phyloP scores from a whole-genome alignment of 2,888 invertebrate species.

The Ophonus ardosiacus region DNA sequence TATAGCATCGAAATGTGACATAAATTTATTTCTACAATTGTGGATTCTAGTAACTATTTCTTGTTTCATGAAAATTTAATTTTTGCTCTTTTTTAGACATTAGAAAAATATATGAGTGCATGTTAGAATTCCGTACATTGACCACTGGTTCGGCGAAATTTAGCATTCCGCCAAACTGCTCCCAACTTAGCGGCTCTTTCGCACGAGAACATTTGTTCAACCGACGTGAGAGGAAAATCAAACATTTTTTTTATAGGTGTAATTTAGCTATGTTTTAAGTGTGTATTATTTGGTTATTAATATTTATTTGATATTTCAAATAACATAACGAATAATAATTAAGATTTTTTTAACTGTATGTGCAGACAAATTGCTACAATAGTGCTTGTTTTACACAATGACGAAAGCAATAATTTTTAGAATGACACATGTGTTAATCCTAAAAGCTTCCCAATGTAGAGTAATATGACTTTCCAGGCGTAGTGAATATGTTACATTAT shows the following conservation, averaged over 20 bases:
- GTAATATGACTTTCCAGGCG: no score
- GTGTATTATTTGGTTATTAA: background rate
- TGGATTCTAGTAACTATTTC: background rate
- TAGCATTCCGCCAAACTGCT: conserved; percentile 35
- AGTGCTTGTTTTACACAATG: no score
- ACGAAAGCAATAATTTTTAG: no score
- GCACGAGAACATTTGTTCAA: conserved; percentile 1
- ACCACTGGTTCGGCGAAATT: conserved; percentile 3
- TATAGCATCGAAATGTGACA: no score
- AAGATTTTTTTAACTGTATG: background rate
- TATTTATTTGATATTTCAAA: background rate
- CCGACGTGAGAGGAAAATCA: background rate
- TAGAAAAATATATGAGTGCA: conserved; percentile 2
- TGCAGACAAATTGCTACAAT: no score
- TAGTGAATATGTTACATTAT: no score
- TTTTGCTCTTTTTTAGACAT: background rate
- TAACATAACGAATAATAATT: background rate
- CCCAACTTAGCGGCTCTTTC: conserved; percentile 32
- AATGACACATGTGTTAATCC: no score
- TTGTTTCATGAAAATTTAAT: background rate
- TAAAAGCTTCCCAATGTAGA: no score
- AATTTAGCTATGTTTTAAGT: conserved; percentile 5
- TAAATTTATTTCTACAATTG: no score
- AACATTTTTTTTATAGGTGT: background rate
- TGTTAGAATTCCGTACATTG: conserved; percentile 5